Base-by-base conservation (phyloP, 1,140 invertebrate genomes). In the Drosophila bocki region DNA sequence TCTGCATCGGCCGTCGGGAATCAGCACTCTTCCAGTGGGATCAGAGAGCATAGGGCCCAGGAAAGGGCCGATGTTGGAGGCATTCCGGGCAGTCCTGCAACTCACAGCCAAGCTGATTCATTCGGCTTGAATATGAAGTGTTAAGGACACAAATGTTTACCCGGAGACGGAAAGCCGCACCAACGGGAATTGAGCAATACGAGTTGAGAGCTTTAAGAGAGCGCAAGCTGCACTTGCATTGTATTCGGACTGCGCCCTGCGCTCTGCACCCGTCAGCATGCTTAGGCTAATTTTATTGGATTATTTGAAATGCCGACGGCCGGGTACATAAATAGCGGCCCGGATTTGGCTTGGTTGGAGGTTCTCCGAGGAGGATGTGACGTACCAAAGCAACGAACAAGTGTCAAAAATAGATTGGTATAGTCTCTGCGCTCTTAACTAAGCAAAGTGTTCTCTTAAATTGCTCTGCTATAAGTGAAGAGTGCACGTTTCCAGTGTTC, bases 381-480 rank as follows among this genome's bases (percentile, higher is more conserved):
- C 51, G 6, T 45, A 9, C n/a, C 19, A 54, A 11, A 7, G 35
- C 13, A 26, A 9, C 19, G 5, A 39, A 22, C 19, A 39, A n/a
- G 13, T 22, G 17, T 15, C 19, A 37, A 22, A 22, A 37, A 6
- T 54, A 22, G 19, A 37, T 3, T 15, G 7, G 33, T 15, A 32
- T 11, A 12, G 7, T 9, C 8, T 35, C 29, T 17, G 3, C 11
- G 17, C 84, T 88, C 84, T 83, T 88, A 75, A 59, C 35, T 83
- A 87, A 80, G 82, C 76, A 80, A 74, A 57, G 2, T 13, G 6
- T 42, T 48, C 84, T 88, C 77, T 88, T 87, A 62, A 80, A 22
- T 41, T 7, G 8, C 9, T 2, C 15, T 54, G 76, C 79, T 47
- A 78, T 78, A 82, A 78, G 50, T 11, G 9, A 37, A 51, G 37